Conservation (phyloP, 2,888 invertebrate species). For the Microdon myrmicae region DNA sequence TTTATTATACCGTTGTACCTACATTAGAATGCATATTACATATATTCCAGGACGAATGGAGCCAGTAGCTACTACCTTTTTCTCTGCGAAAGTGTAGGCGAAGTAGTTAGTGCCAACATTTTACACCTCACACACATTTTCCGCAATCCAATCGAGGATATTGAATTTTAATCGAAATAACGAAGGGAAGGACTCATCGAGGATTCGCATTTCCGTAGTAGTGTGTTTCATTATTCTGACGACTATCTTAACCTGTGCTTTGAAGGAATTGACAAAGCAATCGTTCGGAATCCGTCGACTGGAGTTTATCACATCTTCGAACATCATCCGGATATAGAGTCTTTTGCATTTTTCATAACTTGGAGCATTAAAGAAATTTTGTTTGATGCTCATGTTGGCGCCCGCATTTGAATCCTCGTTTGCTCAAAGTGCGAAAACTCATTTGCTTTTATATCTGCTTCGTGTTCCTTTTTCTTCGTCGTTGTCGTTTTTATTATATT, state of each 20-base stretch:
- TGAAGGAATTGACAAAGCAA: too few species aligned
- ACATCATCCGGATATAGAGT: too few species aligned
- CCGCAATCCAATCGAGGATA: slow-evolving; percentile 48
- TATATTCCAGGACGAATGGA: slow-evolving; percentile 15
- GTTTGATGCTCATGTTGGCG: neutral
- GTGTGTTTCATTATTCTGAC: slow-evolving; percentile 7
- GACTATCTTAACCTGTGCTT: too few species aligned
- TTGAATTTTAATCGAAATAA: slow-evolving; percentile 46
- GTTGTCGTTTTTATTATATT: slow-evolving; percentile 14
- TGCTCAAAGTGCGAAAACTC: too few species aligned
- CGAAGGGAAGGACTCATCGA: slow-evolving; percentile 7
- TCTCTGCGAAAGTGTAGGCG: neutral
- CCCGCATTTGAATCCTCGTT: too few species aligned
- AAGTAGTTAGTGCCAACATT: neutral
- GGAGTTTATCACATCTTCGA: too few species aligned
- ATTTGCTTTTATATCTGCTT: neutral
- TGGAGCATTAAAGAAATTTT: slow-evolving; percentile 30
- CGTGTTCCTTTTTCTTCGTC: neutral
- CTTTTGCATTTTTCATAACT: slow-evolving; percentile 40
- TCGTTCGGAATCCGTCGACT: too few species aligned
- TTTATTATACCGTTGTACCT: too few species aligned
- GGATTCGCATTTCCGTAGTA: neutral
- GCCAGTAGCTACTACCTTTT: neutral
- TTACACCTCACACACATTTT: slow-evolving; percentile 18
- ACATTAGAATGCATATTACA: slow-evolving; percentile 34